Evolutionary conservation across 2,113 vertebrate genomes (phyloP).

Genomic region (Eretmochelys imbricata): DNA sequence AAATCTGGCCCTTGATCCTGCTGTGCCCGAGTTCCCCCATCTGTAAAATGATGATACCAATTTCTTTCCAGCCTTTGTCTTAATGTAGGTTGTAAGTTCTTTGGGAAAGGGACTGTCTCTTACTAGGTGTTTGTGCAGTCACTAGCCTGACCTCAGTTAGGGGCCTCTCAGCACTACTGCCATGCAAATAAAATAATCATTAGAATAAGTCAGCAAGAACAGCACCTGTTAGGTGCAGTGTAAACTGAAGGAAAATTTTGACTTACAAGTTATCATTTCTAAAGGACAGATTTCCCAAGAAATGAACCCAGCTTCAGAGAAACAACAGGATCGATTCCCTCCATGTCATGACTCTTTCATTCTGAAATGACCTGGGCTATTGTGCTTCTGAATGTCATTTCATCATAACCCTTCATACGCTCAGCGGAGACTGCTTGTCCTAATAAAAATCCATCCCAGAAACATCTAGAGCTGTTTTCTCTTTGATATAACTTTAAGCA

Average conservation of each 20-base stretch:
- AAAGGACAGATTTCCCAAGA: constrained; percentile 27
- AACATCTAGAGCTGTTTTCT: neutral
- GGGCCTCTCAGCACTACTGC: neutral
- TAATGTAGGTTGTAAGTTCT: neutral
- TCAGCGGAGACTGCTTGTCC: neutral
- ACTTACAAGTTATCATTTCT: constrained; percentile 21
- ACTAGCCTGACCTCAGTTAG: neutral
- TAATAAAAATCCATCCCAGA: neutral
- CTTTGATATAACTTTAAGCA: neutral
- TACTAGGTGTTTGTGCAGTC: neutral
- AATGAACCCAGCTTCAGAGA: constrained; percentile 18
- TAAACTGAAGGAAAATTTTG: neutral
- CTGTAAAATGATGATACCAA: constrained; percentile 39
- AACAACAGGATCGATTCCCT: neutral
- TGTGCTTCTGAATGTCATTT: neutral
- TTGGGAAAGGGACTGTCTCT: neutral
- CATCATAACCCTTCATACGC: neutral
- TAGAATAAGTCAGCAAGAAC: neutral
- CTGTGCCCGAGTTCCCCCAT: constrained; percentile 3
- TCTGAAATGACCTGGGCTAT: neutral
- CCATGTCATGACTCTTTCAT: neutral
- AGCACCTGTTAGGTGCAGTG: neutral
- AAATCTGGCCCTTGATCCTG: neutral
- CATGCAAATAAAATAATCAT: constrained; percentile 45
- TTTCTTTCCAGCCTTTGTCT: neutral